These are phyloP conservation scores for Callocephalon fimbriatum DNA, from an alignment of 2,113 vertebrate genomes.

Conservation along the genomic window DNA sequence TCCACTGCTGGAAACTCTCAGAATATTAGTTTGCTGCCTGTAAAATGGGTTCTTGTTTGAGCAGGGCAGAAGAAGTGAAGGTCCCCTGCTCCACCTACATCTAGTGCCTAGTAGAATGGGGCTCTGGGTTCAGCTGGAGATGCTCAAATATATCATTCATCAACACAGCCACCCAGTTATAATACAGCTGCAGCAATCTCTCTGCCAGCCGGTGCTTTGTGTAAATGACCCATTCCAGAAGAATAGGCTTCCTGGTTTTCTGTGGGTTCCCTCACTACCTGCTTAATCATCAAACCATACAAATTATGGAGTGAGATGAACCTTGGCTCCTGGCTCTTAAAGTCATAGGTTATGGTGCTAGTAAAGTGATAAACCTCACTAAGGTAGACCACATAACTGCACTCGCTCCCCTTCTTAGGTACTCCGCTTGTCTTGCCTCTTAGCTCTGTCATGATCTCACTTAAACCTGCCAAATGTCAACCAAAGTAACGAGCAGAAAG, in stretches of 20 bases:
- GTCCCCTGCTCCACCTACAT: too few species aligned
- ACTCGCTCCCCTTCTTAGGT: background rate
- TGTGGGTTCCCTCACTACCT: slow-evolving; percentile 10
- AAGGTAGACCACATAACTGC: background rate
- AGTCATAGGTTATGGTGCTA: background rate
- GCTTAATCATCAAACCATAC: slow-evolving; percentile 44
- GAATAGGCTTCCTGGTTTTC: background rate
- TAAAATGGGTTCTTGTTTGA: too few species aligned
- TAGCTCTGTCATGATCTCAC: background rate
- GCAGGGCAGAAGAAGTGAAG: too few species aligned
- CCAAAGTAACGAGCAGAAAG: background rate
- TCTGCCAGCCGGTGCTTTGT: too few species aligned
- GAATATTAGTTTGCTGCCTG: too few species aligned
- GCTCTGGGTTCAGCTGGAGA: too few species aligned
- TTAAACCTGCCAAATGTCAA: background rate
- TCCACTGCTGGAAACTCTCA: too few species aligned
- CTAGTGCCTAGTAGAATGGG: too few species aligned
- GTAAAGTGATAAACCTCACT: background rate
- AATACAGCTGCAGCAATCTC: too few species aligned
- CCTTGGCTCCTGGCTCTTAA: background rate
- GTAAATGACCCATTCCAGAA: too few species aligned
- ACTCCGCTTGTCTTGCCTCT: background rate
- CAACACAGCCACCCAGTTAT: too few species aligned
- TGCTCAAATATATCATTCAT: too few species aligned
- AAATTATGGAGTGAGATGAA: background rate